phyloP scores from a whole-genome alignment of 2,888 invertebrate species.

The Suillia variegata region DNA sequence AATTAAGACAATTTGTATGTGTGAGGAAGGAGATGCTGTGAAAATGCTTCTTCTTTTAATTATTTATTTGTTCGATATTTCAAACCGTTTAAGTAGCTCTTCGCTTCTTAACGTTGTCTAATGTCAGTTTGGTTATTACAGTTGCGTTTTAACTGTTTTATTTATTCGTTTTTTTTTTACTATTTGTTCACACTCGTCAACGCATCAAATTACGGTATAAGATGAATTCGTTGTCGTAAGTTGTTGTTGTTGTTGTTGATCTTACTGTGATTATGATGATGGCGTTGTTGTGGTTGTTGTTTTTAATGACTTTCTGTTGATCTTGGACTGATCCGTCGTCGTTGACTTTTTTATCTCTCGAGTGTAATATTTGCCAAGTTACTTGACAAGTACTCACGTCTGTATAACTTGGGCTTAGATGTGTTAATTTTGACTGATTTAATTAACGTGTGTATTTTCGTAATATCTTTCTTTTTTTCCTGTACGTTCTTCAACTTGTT shows the following conservation, averaged over 20 bases:
- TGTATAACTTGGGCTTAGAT: background rate
- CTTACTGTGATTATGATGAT: background rate
- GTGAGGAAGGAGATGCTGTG: no score
- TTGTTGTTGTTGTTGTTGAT: conserved; percentile 17
- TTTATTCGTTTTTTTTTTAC: background rate
- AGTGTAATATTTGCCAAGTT: background rate
- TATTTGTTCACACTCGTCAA: background rate
- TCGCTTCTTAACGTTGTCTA: no score
- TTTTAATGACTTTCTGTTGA: background rate
- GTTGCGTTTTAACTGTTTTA: conserved; percentile 2
- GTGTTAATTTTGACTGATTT: background rate
- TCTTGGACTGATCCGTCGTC: background rate
- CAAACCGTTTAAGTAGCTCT: no score
- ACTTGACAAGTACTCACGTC: background rate
- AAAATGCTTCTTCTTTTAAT: no score
- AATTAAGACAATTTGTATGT: no score
- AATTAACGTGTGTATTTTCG: background rate
- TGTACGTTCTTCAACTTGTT: background rate
- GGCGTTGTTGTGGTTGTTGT: conserved; percentile 5
- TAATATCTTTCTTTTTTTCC: background rate
- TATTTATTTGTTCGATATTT: no score
- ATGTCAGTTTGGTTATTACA: background rate
- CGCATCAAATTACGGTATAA: no score
- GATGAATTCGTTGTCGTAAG: background rate
- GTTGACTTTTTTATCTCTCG: background rate